Evolutionary conservation across 2,113 vertebrate species (phyloP).

Genomic region (Panthera tigris): DNA sequence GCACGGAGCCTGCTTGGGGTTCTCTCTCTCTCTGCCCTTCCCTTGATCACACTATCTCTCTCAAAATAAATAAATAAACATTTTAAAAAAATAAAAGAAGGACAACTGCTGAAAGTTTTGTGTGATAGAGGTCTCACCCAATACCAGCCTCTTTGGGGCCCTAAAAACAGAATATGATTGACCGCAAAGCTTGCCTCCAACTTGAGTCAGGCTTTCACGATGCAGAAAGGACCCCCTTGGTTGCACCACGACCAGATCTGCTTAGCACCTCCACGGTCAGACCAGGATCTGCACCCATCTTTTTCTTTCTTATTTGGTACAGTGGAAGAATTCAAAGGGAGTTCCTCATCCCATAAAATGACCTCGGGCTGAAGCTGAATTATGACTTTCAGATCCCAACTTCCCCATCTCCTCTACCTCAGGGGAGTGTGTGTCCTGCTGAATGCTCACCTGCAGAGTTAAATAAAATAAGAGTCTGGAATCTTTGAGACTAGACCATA

Average conservation of each 20-base stretch:
- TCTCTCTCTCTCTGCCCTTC: too few relatives aligned
- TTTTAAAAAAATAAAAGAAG: not conserved
- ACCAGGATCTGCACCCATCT: not conserved
- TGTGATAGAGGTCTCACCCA: not conserved
- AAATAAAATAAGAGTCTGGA: conserved; percentile 54
- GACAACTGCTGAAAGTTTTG: not conserved
- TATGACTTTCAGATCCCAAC: not conserved
- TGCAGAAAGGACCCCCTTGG: not conserved
- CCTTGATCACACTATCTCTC: too few relatives aligned
- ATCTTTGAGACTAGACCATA: conserved; percentile 57
- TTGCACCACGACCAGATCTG: not conserved
- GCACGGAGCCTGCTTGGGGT: too few relatives aligned
- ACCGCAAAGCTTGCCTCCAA: rapidly evolving
- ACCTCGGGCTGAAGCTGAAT: not conserved
- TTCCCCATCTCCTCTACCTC: not conserved
- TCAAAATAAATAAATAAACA: too few relatives aligned
- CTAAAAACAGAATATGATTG: not conserved
- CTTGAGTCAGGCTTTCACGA: not conserved
- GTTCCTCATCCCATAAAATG: not conserved
- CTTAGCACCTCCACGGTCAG: not conserved
- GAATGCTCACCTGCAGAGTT: not conserved
- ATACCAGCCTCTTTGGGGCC: not conserved
- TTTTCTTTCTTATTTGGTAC: not conserved
- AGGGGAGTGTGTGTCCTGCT: not conserved
- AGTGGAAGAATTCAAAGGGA: not conserved